Evolutionary conservation across 2,797 vertebrate species (phyloP).

Genomic region (Oceanodroma leucorhoa): DNA sequence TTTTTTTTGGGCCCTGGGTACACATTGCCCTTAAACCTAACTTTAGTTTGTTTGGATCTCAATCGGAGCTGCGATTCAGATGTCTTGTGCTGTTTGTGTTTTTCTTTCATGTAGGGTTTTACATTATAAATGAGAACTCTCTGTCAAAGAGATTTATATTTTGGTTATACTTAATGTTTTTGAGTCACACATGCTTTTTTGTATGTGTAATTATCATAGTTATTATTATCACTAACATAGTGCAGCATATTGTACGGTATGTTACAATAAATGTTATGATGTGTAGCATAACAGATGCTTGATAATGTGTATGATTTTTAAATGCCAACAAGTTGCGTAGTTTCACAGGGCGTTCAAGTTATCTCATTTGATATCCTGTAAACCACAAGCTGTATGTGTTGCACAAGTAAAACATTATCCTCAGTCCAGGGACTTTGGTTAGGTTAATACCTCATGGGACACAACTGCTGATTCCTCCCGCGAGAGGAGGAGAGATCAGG

Average conservation of each 20-base stretch:
- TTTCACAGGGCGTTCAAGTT: neutral
- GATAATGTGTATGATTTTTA: conserved; percentile 16
- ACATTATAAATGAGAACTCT: conserved; percentile 60
- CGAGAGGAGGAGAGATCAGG: neutral
- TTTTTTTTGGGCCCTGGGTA: neutral
- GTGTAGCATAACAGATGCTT: conserved; percentile 10
- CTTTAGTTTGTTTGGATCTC: conserved; percentile 63
- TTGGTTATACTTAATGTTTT: conserved; percentile 58
- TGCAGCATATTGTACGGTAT: neutral
- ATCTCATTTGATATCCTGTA: neutral
- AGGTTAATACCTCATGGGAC: neutral
- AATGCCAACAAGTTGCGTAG: neutral
- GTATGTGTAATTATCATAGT: conserved; percentile 17
- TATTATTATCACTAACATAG: conserved; percentile 1
- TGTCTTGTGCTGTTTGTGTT: conserved; percentile 38
- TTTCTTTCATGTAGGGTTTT: conserved; percentile 64
- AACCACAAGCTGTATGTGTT: neutral
- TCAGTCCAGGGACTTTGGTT: neutral
- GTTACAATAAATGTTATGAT: conserved; percentile 10
- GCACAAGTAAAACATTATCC: neutral
- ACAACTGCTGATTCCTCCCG: neutral
- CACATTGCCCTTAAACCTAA: conserved; percentile 69
- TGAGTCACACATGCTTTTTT: neutral
- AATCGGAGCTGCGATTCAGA: conserved; percentile 61
- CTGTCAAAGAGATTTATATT: conserved; percentile 45